These are phyloP conservation scores for Neopelma chrysocephalum DNA, from an alignment of 2,797 vertebrate genomes.

Conservation along the genomic window DNA sequence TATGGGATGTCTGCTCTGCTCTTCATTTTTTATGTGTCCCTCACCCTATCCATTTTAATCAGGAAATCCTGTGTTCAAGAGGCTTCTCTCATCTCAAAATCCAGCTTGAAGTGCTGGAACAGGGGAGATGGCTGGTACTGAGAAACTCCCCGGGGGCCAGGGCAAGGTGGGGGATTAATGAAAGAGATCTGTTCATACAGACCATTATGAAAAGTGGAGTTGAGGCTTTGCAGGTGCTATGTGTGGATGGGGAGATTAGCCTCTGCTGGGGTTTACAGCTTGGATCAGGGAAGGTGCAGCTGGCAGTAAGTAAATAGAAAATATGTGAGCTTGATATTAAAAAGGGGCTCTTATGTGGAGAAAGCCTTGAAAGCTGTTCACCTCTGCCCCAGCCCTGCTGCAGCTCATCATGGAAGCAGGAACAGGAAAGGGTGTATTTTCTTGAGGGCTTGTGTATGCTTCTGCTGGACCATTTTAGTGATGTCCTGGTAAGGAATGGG, in stretches of 20 bases:
- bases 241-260: slow-evolving; percentile 42
- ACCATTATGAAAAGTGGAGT: slow-evolving; percentile 49
- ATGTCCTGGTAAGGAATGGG: background rate
- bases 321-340: slow-evolving; percentile 53
- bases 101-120: background rate
- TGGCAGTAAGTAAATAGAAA: slow-evolving; percentile 59
- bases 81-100: slow-evolving; percentile 42
- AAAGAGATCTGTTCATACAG: slow-evolving; percentile 56
- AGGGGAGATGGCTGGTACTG: background rate
- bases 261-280: background rate
- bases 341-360: background rate
- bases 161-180: slow-evolving; percentile 37
- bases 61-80: slow-evolving; percentile 33
- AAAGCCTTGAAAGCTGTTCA: slow-evolving; percentile 1
- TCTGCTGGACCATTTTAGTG: background rate
- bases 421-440: background rate
- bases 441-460: background rate
- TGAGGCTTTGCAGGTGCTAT: slow-evolving; percentile 36
- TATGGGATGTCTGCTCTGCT: background rate
- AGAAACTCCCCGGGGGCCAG: background rate
- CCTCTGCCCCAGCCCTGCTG: background rate
- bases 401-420: background rate
- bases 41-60: slow-evolving; percentile 21
- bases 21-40: background rate
- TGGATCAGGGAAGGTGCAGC: slow-evolving; percentile 39